A percentile compares a stretch with the other conserved stretches of the same genome.
Conservation (phyloP, 2,797 vertebrate genomes). For the Balearica regulorum region DNA sequence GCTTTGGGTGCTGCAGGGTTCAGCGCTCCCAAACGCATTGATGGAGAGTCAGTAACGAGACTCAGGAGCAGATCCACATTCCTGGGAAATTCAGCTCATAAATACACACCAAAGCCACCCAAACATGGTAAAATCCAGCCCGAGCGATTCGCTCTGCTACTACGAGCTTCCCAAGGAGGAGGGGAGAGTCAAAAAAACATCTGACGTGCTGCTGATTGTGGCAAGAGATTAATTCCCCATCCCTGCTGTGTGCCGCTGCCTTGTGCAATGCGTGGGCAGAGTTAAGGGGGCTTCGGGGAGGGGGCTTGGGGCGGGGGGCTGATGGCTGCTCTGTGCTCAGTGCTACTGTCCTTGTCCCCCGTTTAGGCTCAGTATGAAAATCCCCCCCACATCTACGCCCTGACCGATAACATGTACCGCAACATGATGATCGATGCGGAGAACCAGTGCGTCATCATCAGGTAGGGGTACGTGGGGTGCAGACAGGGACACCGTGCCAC, state of each 20-base stretch:
- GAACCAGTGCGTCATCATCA: slow-evolving; percentile 98
- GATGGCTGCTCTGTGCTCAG: background rate
- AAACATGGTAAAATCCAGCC: background rate
- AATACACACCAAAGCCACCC: background rate
- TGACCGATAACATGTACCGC: slow-evolving; percentile 96
- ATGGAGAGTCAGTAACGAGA: background rate
- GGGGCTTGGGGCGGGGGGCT: background rate
- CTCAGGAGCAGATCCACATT: background rate
- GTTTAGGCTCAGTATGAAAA: slow-evolving; percentile 95
- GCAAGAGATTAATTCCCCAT: background rate
- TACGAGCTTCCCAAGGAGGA: background rate
- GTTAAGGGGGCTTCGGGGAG: background rate
- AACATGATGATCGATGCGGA: slow-evolving; percentile 97
- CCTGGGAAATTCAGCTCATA: background rate
- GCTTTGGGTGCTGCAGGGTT: background rate
- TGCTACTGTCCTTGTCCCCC: rapidly evolving
- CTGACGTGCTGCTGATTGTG: background rate
- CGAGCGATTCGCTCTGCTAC: background rate
- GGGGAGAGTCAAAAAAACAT: background rate
- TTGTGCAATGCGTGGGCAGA: rapidly evolving
- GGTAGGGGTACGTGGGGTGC: slow-evolving; percentile 64
- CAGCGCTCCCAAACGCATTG: background rate
- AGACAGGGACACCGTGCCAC: background rate
- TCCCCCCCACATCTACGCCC: slow-evolving; percentile 92
- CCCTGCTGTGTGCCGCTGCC: background rate